A percentile compares a stretch with the other conserved stretches of the same genome.
Evolutionary conservation across 2,113 vertebrate genomes (phyloP).

Genomic region (Sylvilagus bachmani): DNA sequence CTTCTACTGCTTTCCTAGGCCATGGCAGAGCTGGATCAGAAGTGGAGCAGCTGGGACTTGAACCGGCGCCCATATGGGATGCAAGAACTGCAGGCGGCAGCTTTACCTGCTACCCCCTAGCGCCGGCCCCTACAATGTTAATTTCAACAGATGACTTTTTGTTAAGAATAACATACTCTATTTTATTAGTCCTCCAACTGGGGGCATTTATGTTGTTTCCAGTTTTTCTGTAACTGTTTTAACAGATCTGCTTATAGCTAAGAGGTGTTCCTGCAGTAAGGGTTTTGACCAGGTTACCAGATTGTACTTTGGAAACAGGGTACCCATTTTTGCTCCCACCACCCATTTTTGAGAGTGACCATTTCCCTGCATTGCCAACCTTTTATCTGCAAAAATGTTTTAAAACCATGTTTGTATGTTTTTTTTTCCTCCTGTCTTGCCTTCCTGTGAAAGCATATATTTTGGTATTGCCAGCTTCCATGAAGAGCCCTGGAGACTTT

Average conservation of each 20-base stretch:
- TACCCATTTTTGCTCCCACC: background rate
- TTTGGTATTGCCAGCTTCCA: conserved; percentile 29
- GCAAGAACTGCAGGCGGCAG: too few relatives aligned
- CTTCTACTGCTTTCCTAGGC: too few relatives aligned
- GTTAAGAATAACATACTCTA: conserved; percentile 5
- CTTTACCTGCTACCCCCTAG: too few relatives aligned
- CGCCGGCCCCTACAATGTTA: background rate
- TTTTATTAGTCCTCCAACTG: background rate
- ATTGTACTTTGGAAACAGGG: conserved; percentile 26
- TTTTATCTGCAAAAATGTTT: background rate
- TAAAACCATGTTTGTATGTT: background rate
- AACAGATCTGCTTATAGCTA: background rate
- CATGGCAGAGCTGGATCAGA: too few relatives aligned
- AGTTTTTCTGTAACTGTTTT: background rate
- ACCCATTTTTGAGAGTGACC: background rate
- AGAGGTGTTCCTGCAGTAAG: background rate
- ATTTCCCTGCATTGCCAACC: background rate
- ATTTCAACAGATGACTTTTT: conserved; percentile 1
- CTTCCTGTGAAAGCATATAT: conserved; percentile 2
- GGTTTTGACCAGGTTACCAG: background rate
- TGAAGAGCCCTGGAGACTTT: conserved; percentile 43
- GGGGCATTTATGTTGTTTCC: background rate
- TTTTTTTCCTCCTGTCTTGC: background rate
- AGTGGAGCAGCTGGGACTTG: too few relatives aligned
- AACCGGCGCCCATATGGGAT: too few relatives aligned